Evolutionary conservation across 2,888 invertebrate species (phyloP), one percentile per base, ranked within the genome.

Genomic region (Syrphus vitripennis): DNA sequence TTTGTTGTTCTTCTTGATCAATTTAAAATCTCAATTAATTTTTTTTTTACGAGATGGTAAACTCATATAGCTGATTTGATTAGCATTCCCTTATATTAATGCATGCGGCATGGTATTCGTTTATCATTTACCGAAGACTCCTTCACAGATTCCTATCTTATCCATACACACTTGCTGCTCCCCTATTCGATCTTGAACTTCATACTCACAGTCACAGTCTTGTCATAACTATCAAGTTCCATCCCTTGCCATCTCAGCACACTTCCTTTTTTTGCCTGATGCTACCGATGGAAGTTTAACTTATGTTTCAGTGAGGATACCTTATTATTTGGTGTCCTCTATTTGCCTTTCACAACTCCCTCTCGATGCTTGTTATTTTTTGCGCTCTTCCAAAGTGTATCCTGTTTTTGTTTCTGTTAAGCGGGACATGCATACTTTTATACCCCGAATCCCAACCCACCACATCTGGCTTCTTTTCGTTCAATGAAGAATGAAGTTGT

Each of bases 401-500:
- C 74, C 69, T 79, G 74, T 79, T 72, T 69, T 78, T 74, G 67
- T 83, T 61, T 50, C 55, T 40, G 37, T 70, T 75, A 42, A 77
- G 67, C 77, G 40, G 55, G 42, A 45, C 78, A 78, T 78, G 74
- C 77, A 83, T 65, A 59, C 34, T 42, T 63, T 45, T 29, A 55
- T 31, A 34, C 19, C n/a, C 21, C 21, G 3, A 12, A 24, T 37
- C 21, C 37, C 14, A 34, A 34, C 78, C 45, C 26, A n/a, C 37
- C 57, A 24, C 37, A 12, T 26, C n/a, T 10, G n/a, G 26, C 21
- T 14, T 7, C 21, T 40, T 26, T 12, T 34, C 26, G 69, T 79
- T 70, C 50, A 74, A 79, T 79, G 70, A 70, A 75, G 83, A 79
- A 79, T 79, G 79, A 70, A 75, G 83, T 75, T 79, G 79, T 83